A percentile compares a stretch with the other conserved stretches of the same genome.
These are phyloP conservation scores for Lacerta viridis DNA, from an alignment of 2,797 vertebrate species.

Conservation along the genomic window DNA sequence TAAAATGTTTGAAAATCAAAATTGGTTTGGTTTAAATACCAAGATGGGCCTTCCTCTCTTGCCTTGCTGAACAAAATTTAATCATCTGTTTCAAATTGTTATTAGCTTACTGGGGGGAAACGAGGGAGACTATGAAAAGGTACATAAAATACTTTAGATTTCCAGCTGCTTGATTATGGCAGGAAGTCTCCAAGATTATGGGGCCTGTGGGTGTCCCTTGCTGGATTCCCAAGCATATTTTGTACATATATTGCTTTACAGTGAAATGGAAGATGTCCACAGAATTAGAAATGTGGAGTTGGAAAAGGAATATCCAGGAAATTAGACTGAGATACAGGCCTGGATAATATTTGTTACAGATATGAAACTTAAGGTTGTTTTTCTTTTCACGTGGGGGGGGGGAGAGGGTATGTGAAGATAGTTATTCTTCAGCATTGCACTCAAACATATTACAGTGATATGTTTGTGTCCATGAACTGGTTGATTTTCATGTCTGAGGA, in stretches of 20 bases:
- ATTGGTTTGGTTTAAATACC: constrained; percentile 28
- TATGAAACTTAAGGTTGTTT: neutral
- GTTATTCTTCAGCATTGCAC: constrained; percentile 1
- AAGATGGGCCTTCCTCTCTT: constrained; percentile 10
- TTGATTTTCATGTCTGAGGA: neutral
- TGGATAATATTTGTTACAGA: neutral
- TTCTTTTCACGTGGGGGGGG: neutral
- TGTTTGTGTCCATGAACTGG: constrained; percentile 12
- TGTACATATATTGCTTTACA: neutral
- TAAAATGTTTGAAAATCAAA: neutral
- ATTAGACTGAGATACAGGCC: neutral
- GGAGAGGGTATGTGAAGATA: neutral
- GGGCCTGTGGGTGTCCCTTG: constrained; percentile 23
- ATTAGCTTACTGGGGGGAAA: constrained; percentile 49
- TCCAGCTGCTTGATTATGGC: constrained; percentile 35
- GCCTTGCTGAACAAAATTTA: constrained; percentile 18
- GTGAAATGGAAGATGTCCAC: neutral
- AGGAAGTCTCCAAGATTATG: constrained; percentile 39
- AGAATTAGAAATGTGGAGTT: constrained; percentile 4
- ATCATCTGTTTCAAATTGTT: constrained; percentile 32
- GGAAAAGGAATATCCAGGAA: neutral
- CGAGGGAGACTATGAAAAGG: constrained; percentile 8
- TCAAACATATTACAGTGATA: constrained; percentile 36
- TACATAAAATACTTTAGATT: constrained; percentile 45
- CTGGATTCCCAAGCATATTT: neutral